phyloP scores from a whole-genome alignment of 2,888 invertebrate species.

The Habroteleia sp. region DNA sequence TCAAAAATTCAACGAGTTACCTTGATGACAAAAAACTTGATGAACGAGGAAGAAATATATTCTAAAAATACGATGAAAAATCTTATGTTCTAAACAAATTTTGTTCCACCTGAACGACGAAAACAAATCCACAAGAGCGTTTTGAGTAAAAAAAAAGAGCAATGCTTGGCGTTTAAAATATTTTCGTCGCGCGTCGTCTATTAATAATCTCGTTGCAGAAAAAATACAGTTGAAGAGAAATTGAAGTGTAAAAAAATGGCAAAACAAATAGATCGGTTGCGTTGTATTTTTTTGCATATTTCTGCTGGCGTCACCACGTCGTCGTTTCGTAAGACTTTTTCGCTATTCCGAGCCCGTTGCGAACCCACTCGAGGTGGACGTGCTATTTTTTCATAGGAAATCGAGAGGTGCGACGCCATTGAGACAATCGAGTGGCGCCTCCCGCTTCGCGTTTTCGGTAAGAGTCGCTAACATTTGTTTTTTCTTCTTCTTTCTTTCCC shows the following conservation, averaged over 20 bases:
- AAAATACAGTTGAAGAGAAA: constrained; percentile 6
- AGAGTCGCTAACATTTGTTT: constrained; percentile 3
- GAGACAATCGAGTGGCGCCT: constrained; percentile 5
- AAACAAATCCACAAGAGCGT: too few relatives aligned
- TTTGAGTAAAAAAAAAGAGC: constrained; percentile 13
- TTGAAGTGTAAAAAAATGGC: constrained; percentile 16
- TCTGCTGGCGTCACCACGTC: constrained; percentile 42
- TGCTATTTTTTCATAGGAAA: constrained; percentile 46
- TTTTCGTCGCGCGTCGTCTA: constrained; percentile 25
- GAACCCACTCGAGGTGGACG: constrained; percentile 36
- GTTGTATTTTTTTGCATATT: constrained; percentile 45
- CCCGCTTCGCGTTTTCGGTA: constrained; percentile 27
- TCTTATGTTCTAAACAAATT: too few relatives aligned
- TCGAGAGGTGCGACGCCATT: constrained; percentile 21
- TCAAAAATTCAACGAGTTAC: too few relatives aligned
- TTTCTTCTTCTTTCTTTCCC: constrained; percentile 3
- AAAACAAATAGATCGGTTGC: constrained; percentile 32
- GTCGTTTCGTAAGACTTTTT: constrained; percentile 56
- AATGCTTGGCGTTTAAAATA: constrained; percentile 16
- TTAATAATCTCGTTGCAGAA: constrained; percentile 24
- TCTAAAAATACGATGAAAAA: too few relatives aligned
- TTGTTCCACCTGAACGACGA: too few relatives aligned
- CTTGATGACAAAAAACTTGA: too few relatives aligned
- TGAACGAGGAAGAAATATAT: too few relatives aligned
- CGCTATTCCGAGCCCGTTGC: constrained; percentile 40